Evolutionary conservation across 2,797 vertebrate species (phyloP).

Genomic region (Sarcophilus harrisii): DNA sequence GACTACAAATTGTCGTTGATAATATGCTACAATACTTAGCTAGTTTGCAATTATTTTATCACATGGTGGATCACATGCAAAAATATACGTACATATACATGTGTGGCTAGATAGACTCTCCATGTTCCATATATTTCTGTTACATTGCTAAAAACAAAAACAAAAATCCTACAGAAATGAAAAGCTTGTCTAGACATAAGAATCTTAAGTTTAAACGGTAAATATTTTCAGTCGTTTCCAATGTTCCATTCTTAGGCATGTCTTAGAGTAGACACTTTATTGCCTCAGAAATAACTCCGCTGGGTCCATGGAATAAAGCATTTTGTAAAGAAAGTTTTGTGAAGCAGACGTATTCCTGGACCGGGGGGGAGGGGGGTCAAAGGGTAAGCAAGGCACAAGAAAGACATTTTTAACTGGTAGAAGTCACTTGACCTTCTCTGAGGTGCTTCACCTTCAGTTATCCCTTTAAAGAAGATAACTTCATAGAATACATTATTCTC

Average conservation of each 20-base stretch:
- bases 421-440: background rate
- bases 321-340: background rate
- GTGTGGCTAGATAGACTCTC: background rate
- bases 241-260: background rate
- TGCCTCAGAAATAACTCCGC: background rate
- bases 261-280: background rate
- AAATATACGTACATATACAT: no score
- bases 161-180: background rate
- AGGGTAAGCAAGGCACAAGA: background rate
- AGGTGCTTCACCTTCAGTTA: background rate
- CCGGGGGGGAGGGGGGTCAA: background rate
- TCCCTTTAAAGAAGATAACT: background rate
- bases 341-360: background rate
- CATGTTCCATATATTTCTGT: background rate
- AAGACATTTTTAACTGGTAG: background rate
- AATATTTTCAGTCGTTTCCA: background rate
- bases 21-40: background rate
- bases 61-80: background rate
- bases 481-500: background rate
- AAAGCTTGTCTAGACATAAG: background rate
- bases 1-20: background rate
- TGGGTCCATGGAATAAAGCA: background rate
- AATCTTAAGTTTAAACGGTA: background rate
- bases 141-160: background rate
- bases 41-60: background rate